A percentile compares a stretch with the other conserved stretches of the same genome.
Conservation (phyloP, 2,113 vertebrate species). For the Pipra filicauda region DNA sequence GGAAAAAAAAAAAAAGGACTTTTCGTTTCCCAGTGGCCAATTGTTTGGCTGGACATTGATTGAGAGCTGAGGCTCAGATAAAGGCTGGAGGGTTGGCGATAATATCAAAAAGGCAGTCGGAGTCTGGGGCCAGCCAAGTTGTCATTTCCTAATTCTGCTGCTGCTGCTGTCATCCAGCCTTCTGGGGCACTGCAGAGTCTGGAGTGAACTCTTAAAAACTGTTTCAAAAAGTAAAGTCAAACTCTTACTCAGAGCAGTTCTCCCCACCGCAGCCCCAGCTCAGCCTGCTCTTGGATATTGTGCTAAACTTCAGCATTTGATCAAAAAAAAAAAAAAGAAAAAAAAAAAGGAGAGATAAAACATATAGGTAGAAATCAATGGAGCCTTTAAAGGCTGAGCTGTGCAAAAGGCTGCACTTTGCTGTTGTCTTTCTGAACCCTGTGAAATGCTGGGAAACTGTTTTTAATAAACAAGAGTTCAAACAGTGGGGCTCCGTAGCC, state of each 20-base stretch:
- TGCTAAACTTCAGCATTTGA: constrained; percentile 35
- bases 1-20: neutral
- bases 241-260: neutral
- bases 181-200: neutral
- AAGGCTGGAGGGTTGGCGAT: neutral
- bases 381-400: constrained; percentile 58
- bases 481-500: constrained; percentile 74
- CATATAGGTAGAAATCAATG: constrained; percentile 68
- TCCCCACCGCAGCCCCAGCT: neutral
- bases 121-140: constrained; percentile 18
- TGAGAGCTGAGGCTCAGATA: neutral
- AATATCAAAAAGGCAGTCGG: neutral
- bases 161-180: constrained; percentile 25
- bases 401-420: constrained; percentile 45
- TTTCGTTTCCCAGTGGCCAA: neutral
- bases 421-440: constrained; percentile 75
- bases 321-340: neutral
- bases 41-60: constrained; percentile 10
- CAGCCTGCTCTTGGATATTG: neutral
- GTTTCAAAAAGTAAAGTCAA: neutral
- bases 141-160: constrained; percentile 39
- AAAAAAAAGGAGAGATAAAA: neutral
- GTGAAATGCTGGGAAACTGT: constrained; percentile 78
- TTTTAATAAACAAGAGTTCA: constrained; percentile 84
- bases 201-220: neutral